A percentile compares a stretch with the other conserved stretches of the same genome.
phyloP scores from a whole-genome alignment of 2,113 vertebrate species.

The Ptyas mucosa region DNA sequence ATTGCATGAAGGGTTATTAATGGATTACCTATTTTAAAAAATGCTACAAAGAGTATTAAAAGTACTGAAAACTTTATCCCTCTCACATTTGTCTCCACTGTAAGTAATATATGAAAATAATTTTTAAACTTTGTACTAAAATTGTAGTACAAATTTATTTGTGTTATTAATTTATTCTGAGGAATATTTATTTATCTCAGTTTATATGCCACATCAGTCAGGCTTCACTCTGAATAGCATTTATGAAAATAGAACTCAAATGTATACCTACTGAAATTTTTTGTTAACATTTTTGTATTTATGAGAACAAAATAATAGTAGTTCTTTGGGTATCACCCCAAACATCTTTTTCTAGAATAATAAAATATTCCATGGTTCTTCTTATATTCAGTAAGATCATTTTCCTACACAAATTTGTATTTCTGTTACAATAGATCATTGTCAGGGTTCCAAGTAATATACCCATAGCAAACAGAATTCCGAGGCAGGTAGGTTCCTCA shows the following conservation, averaged over 20 bases:
- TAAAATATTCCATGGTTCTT: not conserved
- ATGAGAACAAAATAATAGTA: not conserved
- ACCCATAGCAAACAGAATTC: too few species aligned
- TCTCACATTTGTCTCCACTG: not conserved
- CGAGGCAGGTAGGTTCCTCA: too few species aligned
- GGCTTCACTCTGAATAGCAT: not conserved
- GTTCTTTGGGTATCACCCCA: not conserved
- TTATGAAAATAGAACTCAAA: not conserved
- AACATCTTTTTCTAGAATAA: not conserved
- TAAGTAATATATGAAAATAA: not conserved
- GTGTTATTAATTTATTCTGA: not conserved
- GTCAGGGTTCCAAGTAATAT: too few species aligned
- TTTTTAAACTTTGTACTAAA: not conserved
- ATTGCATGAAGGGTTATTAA: not conserved
- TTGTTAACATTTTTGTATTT: slow-evolving; percentile 7
- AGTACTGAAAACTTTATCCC: not conserved
- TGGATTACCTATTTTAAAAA: not conserved
- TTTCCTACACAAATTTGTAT: not conserved
- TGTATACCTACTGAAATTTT: not conserved
- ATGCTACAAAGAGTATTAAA: not conserved
- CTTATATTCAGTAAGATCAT: not conserved
- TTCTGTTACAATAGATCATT: not conserved
- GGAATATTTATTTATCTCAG: not conserved
- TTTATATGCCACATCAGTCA: not conserved
- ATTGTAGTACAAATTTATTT: not conserved